phyloP scores from a whole-genome alignment of 2,113 vertebrate genomes.

The Polyodon spathula region DNA sequence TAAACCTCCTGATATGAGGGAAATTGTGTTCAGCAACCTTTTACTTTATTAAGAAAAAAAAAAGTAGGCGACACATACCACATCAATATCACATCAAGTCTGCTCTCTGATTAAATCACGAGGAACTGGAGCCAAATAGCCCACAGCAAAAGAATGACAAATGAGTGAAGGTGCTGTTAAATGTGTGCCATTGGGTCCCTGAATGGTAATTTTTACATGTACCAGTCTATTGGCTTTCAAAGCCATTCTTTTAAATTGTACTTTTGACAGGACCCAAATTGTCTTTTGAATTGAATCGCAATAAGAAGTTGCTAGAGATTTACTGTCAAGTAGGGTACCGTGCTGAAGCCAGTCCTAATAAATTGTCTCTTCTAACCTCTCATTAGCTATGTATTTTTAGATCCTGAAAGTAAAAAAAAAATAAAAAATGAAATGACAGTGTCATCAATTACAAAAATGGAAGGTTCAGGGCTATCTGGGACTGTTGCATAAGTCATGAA shows the following conservation, averaged over 20 bases:
- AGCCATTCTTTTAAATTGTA: conserved; percentile 4
- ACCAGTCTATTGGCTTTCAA: conserved; percentile 5
- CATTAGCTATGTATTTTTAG: conserved; percentile 9
- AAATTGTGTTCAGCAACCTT: background rate
- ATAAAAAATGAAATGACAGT: background rate
- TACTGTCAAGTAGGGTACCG: conserved; percentile 1
- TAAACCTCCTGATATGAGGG: conserved; percentile 4
- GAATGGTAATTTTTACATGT: conserved; percentile 7
- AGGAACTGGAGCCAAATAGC: background rate
- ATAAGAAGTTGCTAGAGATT: conserved; percentile 7
- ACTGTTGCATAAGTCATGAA: background rate
- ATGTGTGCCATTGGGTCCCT: background rate
- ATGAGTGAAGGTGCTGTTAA: conserved; percentile 3
- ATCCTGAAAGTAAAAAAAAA: background rate
- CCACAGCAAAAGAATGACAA: conserved; percentile 1
- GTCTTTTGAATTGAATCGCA: conserved; percentile 11
- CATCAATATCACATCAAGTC: conserved; percentile 9
- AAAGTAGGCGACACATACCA: background rate
- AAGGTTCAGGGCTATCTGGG: background rate
- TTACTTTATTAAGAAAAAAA: conserved; percentile 1
- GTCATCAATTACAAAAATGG: background rate
- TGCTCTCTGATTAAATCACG: conserved; percentile 8
- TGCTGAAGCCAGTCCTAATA: conserved; percentile 1
- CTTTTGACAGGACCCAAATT: conserved; percentile 14
- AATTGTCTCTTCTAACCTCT: conserved; percentile 8